Evolutionary conservation across 2,888 invertebrate genomes (phyloP), one percentile per base, ranked within the genome.

Genomic region (Augochlorella aurata): DNA sequence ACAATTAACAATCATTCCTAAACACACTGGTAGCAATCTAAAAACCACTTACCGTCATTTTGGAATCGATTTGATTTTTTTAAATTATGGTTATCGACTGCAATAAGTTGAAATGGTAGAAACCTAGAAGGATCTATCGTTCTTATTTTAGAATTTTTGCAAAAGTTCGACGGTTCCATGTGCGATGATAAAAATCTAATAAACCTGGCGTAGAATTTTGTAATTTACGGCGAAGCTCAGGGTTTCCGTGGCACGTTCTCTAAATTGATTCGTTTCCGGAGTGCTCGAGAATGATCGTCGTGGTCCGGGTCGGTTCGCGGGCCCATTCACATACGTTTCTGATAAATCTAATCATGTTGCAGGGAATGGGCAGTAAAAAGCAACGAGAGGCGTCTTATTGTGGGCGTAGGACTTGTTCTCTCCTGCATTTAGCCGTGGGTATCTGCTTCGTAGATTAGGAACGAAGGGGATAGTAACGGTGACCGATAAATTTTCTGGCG

Each of bases 401-500:
- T 83, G 76, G 77, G 67, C 81, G 49, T 86, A 88, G 85, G 83
- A 84, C 77, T 86, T 86, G 79, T 85, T 81, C 82, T 80, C 82
- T 82, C 71, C 85, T 81, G 76, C 89, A 87, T 90, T 90, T 88
- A 89, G 89, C 70, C 85, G 86, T 84, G 86, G 88, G 88, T 89
- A 90, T 89, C 90, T 82, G 78, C 84, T 87, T 85, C 88, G 90
- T 90, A 90, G 90, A 91, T 91, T 91, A 91, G 91, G 89, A 90
- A 90, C 87, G 87, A 90, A 90, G 89, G 90, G 91, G 88, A 87
- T 87, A 90, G 89, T 91, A 91, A 91, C 91, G 90, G 90, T 91
- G 91, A 90, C 92, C 92, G 87, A 92, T 92, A 92, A 92, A 92
- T 92, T 92, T 90, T 82, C 81, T 84, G 87, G 89, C 85, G 85